Conservation (phyloP, 2,888 invertebrate genomes). For the Andrena chrysosceles region DNA sequence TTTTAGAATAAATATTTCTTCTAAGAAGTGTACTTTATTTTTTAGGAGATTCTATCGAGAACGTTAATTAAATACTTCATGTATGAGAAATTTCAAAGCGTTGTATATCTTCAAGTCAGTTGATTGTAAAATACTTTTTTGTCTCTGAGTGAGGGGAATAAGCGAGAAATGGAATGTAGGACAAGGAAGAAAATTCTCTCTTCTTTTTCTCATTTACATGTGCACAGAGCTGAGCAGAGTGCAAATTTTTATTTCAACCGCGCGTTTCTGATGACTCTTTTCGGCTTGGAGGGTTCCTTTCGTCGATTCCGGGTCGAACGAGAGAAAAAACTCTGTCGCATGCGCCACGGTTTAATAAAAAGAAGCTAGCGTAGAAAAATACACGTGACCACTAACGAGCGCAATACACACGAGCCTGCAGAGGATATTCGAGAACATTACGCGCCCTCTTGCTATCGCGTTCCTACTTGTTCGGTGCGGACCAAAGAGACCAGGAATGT, state of each 20-base stretch:
- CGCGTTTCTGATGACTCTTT: conserved; percentile 1
- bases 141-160: background rate
- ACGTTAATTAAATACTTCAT: too few species aligned
- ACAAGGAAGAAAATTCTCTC: background rate
- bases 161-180: background rate
- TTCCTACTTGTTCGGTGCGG: background rate
- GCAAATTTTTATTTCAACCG: conserved; percentile 29
- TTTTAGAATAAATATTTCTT: background rate
- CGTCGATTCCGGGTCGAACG: conserved; percentile 12
- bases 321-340: conserved; percentile 28
- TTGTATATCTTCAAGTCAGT: too few species aligned
- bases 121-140: background rate
- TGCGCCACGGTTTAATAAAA: conserved; percentile 32
- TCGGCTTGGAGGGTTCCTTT: background rate
- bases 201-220: background rate
- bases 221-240: conserved; percentile 1
- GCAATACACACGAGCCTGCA: background rate
- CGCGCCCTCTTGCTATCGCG: background rate
- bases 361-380: conserved; percentile 25
- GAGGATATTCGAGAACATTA: conserved; percentile 10
- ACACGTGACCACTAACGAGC: conserved; percentile 46
- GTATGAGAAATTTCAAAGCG: background rate
- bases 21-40: too few species aligned
- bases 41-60: too few species aligned
- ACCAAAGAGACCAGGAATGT: conserved; percentile 18